These are phyloP conservation scores for Solenopsis invicta DNA, from an alignment of 1,140 invertebrate genomes.

Conservation along the genomic window DNA sequence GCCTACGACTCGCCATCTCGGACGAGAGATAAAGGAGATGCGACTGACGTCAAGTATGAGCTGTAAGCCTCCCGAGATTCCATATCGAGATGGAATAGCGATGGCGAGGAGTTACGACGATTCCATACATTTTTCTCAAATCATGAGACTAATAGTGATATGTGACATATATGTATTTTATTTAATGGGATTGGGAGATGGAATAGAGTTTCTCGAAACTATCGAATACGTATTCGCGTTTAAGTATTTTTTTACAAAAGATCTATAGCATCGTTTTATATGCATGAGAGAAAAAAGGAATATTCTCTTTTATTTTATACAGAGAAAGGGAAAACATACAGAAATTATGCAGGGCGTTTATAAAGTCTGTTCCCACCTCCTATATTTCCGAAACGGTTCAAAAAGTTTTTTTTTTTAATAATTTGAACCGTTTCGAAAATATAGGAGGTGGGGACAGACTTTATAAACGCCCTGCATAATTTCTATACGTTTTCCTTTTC, in stretches of 20 bases:
- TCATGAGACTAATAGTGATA: neutral
- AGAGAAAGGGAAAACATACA: neutral
- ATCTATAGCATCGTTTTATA: neutral
- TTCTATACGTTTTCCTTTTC: neutral
- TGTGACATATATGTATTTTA: neutral
- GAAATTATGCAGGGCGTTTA: conserved; percentile 3
- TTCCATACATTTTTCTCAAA: neutral
- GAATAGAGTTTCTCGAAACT: too few species aligned
- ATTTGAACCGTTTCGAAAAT: too few species aligned
- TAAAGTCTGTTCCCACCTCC: neutral
- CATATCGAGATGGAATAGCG: conserved; percentile 21
- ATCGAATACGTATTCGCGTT: too few species aligned
- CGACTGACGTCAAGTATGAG: conserved; percentile 28
- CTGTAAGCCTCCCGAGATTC: conserved; percentile 31
- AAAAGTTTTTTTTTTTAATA: too few species aligned
- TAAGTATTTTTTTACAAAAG: neutral
- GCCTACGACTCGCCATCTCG: conserved; percentile 16
- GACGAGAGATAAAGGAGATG: conserved; percentile 43
- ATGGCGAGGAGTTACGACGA: neutral
- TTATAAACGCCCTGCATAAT: neutral
- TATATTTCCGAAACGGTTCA: too few species aligned
- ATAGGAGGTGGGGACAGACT: too few species aligned
- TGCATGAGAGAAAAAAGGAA: neutral
- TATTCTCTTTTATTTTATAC: neutral
- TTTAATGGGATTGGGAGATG: too few species aligned